Evolutionary conservation across 2,888 invertebrate species (phyloP).

Genomic region (Thecophora atra): DNA sequence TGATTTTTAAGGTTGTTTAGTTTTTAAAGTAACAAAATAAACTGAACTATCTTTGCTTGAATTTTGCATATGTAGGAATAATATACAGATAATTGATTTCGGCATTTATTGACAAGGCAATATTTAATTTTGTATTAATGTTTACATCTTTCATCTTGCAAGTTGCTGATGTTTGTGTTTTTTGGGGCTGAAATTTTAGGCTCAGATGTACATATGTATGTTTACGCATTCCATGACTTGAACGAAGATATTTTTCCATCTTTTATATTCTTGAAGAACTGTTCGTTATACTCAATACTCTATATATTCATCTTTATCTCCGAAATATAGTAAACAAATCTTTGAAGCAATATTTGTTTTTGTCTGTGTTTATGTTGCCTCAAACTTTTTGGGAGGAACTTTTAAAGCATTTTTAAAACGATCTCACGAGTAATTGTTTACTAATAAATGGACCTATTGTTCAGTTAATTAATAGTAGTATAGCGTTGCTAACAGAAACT

Average conservation of each 20-base stretch:
- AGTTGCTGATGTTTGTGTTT: neutral
- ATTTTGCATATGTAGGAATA: neutral
- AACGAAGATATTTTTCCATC: no score
- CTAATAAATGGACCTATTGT: no score
- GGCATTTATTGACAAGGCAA: neutral
- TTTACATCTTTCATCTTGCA: conserved; percentile 19
- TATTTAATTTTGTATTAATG: conserved; percentile 15
- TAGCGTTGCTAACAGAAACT: no score
- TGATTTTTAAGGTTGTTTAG: neutral
- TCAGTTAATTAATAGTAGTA: no score
- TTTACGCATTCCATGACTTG: neutral
- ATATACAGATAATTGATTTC: neutral
- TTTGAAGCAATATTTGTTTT: neutral
- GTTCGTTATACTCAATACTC: no score
- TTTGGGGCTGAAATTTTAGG: neutral
- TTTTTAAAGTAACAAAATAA: neutral
- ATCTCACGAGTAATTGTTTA: no score
- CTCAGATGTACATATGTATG: no score
- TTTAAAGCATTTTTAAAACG: no score
- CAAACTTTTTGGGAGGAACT: no score
- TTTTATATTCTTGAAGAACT: no score
- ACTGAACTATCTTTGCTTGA: neutral
- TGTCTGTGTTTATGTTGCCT: no score
- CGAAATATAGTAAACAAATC: neutral
- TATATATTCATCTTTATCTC: no score